Evolutionary conservation across 2,113 vertebrate species (phyloP).

Genomic region (Protobothrops mucrosquamatus): DNA sequence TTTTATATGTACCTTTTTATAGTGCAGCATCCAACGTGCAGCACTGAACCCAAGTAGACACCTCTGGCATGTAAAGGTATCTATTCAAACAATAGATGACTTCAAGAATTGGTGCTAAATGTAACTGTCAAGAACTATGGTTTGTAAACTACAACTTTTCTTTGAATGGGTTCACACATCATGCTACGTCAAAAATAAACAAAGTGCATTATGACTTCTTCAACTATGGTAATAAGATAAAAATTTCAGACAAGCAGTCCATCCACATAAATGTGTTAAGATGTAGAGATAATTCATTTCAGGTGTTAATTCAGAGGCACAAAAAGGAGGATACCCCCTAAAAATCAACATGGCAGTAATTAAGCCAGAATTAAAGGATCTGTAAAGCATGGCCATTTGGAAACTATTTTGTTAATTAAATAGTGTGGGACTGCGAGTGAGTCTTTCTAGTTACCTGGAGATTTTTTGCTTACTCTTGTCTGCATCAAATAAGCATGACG

Average conservation of each 20-base stretch:
- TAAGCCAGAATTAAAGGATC: not conserved
- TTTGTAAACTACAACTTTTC: not conserved
- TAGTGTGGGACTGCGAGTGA: not conserved
- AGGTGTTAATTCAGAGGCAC: not conserved
- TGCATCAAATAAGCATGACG: constrained; percentile 86
- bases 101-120: not conserved
- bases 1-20: not conserved
- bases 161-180: not conserved
- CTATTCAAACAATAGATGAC: not conserved
- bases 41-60: not conserved
- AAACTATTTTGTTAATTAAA: not conserved
- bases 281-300: not conserved
- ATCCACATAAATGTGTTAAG: not conserved
- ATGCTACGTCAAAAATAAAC: not conserved
- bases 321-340: not conserved
- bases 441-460: constrained; percentile 81
- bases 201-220: not conserved
- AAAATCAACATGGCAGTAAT: not conserved
- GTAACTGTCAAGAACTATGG: not conserved
- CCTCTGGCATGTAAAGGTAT: not conserved
- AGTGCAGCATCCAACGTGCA: not conserved
- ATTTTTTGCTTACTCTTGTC: constrained; percentile 85
- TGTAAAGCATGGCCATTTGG: not conserved
- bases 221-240: not conserved
- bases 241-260: not conserved